Base-by-base conservation (phyloP, 2,888 invertebrate species). In the Hemicrepidius hirtus region DNA sequence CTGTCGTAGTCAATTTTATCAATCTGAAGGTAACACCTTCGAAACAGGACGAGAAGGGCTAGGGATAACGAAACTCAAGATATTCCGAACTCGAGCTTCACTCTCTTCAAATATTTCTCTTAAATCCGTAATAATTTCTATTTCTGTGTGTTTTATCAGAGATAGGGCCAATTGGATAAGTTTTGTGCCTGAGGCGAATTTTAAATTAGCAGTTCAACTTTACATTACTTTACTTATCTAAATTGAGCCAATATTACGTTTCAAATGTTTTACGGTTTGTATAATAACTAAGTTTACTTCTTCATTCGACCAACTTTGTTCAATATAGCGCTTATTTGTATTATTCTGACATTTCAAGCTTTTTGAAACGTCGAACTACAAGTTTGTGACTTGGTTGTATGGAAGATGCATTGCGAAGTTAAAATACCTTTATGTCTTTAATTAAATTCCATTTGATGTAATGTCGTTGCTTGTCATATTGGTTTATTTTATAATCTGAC, bases 221-320 rank as follows among this genome's bases (percentile, higher is more conserved):
- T 85, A 84, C 84, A 84, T 85, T 84, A 85, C 85, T 85, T 85
- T 84, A 86, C 85, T 86, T 86, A 86, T 86, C 86, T 86, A 85
- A 85, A 86, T 86, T 84, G 84, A 84, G 82, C 84, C 84, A 82
- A 84, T 85, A 85, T 85, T 84, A 81, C 83, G 80, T 80, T 82
- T 80, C 80, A 75, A 82, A 84, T 84, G 84, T 84, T 84, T 84
- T 84, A 84, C 82, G 79, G 82, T 82, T 32, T 82, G 81, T 81
- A 81, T 82, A 82, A 83, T 83, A 83, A 84, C 81, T 76, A 79
- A 80, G 79, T 79, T 81, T 79, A 78, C 74, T 79, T 78, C 79
- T 78, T 79, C 68, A 72, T 62, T 64, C 60, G 21, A 13, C 59
- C 35, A 68, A 66, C 66, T 55, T 57, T 57, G 66, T 55, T 57